Conservation (phyloP, 2,888 invertebrate species). For the Diarsia rubi region DNA sequence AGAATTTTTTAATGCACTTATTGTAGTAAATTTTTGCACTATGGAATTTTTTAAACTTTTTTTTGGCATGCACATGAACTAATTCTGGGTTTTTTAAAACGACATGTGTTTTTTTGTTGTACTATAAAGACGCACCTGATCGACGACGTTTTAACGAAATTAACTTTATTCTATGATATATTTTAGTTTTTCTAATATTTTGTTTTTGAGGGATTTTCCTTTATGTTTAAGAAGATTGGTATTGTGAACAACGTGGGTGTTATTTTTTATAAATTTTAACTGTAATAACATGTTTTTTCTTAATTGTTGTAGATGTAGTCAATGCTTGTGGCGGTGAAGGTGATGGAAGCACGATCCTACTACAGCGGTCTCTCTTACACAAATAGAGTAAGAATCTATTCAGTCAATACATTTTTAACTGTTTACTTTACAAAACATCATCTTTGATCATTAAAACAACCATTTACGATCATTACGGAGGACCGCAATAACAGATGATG, state of each 20-base stretch:
- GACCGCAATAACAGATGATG: constrained; percentile 74
- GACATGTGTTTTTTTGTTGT: neutral
- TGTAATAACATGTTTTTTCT: constrained; percentile 85
- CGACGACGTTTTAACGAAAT: neutral
- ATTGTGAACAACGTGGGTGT: constrained; percentile 17
- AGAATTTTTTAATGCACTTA: constrained; percentile 25
- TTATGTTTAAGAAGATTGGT: constrained; percentile 31
- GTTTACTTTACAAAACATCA: constrained; percentile 52
- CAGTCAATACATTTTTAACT: constrained; percentile 63
- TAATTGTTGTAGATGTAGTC: constrained; percentile 95
- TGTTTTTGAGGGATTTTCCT: neutral
- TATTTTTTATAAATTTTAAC: constrained; percentile 33
- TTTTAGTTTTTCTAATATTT: constrained; percentile 12
- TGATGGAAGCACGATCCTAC: constrained; percentile 92
- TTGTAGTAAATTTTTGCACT: constrained; percentile 37
- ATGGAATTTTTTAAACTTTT: constrained; percentile 20
- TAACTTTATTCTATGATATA: constrained; percentile 15
- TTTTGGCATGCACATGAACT: constrained; percentile 31
- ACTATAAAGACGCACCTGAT: neutral
- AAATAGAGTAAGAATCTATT: constrained; percentile 87
- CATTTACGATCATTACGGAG: constrained; percentile 60
- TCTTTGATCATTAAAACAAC: constrained; percentile 39
- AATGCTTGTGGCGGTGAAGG: constrained; percentile 96
- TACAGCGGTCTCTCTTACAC: constrained; percentile 91
- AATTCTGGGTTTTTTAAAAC: constrained; percentile 6